phyloP scores from a whole-genome alignment of 2,797 vertebrate species.

The Gobionotothen gibberifrons region DNA sequence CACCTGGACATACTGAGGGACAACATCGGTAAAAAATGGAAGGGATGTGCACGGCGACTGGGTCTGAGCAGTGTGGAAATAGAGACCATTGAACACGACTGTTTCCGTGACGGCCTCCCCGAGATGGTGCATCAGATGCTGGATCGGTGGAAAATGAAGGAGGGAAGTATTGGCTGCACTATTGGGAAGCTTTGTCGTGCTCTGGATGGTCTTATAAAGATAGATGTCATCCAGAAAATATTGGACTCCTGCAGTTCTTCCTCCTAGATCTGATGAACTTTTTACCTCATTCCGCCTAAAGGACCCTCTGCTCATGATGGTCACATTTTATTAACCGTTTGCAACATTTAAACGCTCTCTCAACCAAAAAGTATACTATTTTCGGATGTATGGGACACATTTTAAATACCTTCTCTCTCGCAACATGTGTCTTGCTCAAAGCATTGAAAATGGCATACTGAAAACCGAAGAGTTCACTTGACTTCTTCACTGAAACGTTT shows the following conservation, averaged over 20 bases:
- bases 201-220: constrained; percentile 79
- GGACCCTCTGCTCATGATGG: background rate
- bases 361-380: background rate
- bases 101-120: constrained; percentile 88
- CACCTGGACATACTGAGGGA: constrained; percentile 90
- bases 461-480: background rate
- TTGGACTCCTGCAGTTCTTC: constrained; percentile 63
- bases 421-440: background rate
- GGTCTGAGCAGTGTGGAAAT: constrained; percentile 88
- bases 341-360: background rate
- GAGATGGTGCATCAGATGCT: constrained; percentile 97
- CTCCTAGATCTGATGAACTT: background rate
- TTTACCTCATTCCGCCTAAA: background rate
- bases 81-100: constrained; percentile 93
- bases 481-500: background rate
- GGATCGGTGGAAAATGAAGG: constrained; percentile 91
- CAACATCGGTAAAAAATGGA: constrained; percentile 91
- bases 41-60: constrained; percentile 88
- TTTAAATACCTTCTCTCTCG: background rate
- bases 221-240: constrained; percentile 85
- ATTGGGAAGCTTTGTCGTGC: constrained; percentile 90
- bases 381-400: background rate
- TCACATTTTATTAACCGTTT: background rate
- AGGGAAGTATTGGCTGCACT: constrained; percentile 89
- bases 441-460: background rate